Evolutionary conservation across 2,888 invertebrate genomes (phyloP), one percentile per base, ranked within the genome.

Genomic region (Aplocera efformata): DNA sequence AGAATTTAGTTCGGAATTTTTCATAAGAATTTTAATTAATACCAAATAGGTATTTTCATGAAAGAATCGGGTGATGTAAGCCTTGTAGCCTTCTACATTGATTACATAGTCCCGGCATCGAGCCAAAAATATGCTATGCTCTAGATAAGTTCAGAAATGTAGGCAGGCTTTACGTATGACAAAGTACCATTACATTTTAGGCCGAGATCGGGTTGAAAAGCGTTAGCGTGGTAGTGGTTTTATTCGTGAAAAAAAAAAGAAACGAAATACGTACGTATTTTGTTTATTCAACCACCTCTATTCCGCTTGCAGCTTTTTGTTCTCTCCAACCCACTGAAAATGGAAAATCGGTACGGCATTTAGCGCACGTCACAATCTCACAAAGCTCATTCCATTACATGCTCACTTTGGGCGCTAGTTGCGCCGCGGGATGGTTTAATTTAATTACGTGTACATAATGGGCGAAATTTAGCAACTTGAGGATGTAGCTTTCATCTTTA

Each of bases 121-220:
- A 44, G 51, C 53, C 49, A 51, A 51, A 48, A 46, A 27, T 42
- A 53, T 48, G 42, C 39, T 43, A 30, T 47, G 46, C 50, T 43
- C 52, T 30, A 53, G 35, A 38, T 49, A 52, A 49, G 44, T 45
- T 49, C 41, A 49, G 47, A 47, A 39, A 52, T 52, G 43, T 44
- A 44, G 42, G 43, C 34, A 39, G 46, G 45, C 41, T 43, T 50
- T 46, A 37, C 31, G 39, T 50, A 45, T 50, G 42, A 46, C 44
- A 38, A 35, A 48, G 42, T 39, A 35, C 50, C 23, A 22, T 23
- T 34, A 34, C 23, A 33, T 38, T 33, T 24, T 20, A 30, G 40
- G 3, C 13, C 5, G 13, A 17, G 13, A 5, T 17, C 13, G 2
- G 2, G 13, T 2, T 2, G 13, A 17, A 17, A 17, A 17, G 13